Evolutionary conservation across 2,797 vertebrate species (phyloP).

Genomic region (Schizopygopsis pylzovi): DNA sequence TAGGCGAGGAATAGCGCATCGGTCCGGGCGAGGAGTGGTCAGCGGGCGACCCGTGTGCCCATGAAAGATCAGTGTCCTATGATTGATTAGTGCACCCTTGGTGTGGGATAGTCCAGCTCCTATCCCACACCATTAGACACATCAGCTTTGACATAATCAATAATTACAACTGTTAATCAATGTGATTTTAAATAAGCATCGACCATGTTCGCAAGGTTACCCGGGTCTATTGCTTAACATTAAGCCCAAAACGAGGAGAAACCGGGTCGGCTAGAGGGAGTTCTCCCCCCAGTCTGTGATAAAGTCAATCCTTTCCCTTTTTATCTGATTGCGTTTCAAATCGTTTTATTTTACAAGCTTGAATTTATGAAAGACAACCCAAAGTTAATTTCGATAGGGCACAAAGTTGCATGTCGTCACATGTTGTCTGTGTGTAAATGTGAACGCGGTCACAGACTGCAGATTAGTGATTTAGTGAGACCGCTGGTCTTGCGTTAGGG

Average conservation of each 20-base stretch:
- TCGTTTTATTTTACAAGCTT: background rate
- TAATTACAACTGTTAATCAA: conserved; percentile 87
- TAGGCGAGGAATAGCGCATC: conserved; percentile 67
- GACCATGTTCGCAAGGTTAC: conserved; percentile 78
- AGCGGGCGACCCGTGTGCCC: background rate
- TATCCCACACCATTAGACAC: conserved; percentile 68
- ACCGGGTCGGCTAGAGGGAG: background rate
- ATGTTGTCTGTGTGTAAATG: conserved; percentile 37
- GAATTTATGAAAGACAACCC: background rate
- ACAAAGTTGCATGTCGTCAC: background rate
- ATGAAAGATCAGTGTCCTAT: conserved; percentile 1
- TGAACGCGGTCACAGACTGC: conserved; percentile 5
- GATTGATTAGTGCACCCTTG: conserved; percentile 11
- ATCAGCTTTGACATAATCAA: conserved; percentile 78
- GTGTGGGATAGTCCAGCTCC: conserved; percentile 39
- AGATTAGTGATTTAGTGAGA: conserved; percentile 73
- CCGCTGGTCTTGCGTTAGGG: conserved; percentile 69
- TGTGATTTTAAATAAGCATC: conserved; percentile 84
- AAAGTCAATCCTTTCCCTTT: background rate
- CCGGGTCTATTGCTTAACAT: conserved; percentile 76
- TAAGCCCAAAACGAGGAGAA: conserved; percentile 61
- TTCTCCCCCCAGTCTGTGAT: background rate
- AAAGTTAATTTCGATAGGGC: background rate
- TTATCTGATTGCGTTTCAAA: conserved; percentile 20
- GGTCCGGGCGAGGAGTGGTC: background rate